phyloP scores from a whole-genome alignment of 2,113 vertebrate species.

The Coturnix japonica region DNA sequence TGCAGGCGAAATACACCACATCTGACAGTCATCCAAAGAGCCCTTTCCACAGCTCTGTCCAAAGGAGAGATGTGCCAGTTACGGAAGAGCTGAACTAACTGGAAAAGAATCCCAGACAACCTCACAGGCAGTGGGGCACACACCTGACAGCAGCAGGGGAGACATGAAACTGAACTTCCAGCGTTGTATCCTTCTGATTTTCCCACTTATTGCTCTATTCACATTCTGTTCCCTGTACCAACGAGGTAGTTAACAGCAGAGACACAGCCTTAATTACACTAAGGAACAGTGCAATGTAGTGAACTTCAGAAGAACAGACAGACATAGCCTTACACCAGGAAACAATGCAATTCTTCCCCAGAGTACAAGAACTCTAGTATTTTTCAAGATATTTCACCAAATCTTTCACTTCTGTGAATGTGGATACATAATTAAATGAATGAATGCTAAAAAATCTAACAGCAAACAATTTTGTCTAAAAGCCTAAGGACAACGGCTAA shows the following conservation, averaged over 20 bases:
- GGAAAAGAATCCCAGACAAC: neutral
- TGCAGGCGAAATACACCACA: neutral
- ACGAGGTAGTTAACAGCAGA: neutral
- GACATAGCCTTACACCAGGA: neutral
- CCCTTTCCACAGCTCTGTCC: neutral
- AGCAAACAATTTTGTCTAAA: neutral
- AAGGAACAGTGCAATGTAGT: neutral
- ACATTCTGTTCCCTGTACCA: neutral
- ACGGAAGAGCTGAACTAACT: neutral
- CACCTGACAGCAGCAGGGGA: neutral
- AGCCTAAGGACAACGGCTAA: slow-evolving; percentile 2
- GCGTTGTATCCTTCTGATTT: accelerated
- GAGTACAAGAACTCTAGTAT: neutral
- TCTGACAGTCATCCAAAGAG: neutral
- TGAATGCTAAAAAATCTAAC: neutral
- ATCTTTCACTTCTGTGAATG: neutral
- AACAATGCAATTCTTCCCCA: neutral
- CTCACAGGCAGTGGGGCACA: accelerated
- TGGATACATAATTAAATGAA: neutral
- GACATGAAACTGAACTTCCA: accelerated
- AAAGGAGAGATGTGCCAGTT: neutral
- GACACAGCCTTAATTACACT: neutral
- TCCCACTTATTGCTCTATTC: neutral
- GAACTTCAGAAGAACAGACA: neutral
- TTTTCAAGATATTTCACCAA: neutral